Evolutionary conservation across 1,140 invertebrate species (phyloP), one percentile per base, ranked within the genome.

Genomic region (Macrobrachium rosenbergii): DNA sequence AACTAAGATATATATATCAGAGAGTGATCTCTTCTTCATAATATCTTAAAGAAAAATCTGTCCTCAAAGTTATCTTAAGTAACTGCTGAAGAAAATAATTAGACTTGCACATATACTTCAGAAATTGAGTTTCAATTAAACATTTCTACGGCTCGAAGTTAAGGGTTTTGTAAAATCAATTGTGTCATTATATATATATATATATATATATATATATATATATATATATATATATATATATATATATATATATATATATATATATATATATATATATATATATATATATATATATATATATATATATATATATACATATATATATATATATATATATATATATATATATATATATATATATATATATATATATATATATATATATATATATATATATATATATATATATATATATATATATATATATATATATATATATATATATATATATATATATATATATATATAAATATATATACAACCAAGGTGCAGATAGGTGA

Each of bases 161-260:
- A 37, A 37, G 28, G 28, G n/a, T n/a, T n/a, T n/a, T n/a, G n/a
- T n/a, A n/a, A n/a, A n/a, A n/a, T n/a, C n/a, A n/a, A n/a, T n/a
- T n/a, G n/a, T n/a, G 1, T 37, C 28, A 37, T 37, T 37, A 37
- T 37, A 37, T 37, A 37, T 37, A 37, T 37, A 37, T 37, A 37
- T 37, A 37, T 37, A 37, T 37, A 37, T 37, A 37, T 37, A 37
- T 37, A 37, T 37, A 37, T 37, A 37, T 37, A 37, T 37, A 37
- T 37, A 37, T 37, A 37, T 37, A 63, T 63, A 63, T 63, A 63
- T 63, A 63, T 63, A 63, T 63, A 63, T 63, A 63, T 63, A 63
- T 63, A 63, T 63, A 63, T 63, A 63, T 63, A 63, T 63, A 63
- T 63, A 63, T 63, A 63, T 63, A 63, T 63, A 63, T 63, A 63